Base-by-base conservation (phyloP, 2,888 invertebrate species). In the Podotricha telesiphe region DNA sequence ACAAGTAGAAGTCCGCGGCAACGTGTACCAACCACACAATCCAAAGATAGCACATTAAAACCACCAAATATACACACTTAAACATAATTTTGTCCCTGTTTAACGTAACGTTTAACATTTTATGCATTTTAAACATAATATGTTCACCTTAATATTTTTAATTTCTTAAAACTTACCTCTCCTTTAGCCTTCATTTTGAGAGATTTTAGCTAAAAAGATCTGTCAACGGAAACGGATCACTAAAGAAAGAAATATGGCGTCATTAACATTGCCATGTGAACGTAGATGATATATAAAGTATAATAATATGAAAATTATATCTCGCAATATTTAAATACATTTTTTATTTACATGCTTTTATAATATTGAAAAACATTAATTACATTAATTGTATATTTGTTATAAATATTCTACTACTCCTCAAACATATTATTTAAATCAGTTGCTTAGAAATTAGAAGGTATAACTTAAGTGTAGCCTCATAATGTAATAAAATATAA, bases 131-230 rank as follows among this genome's bases (percentile, higher is more conserved):
- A 28, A 56, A 56, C 28, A 34, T 17, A 37, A n/a, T 45, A 67
- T 65, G 63, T 22, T 20, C 50, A 67, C 11, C 50, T 15, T 48
- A 48, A 70, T 66, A 62, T 59, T 55, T 47, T 64, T 67, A 69
- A 68, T 74, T 73, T 70, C 69, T 42, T 42, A 67, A 68, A 74
- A 64, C 74, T 89, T 81, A 97, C 97, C 96, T 96, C 96, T 94
- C 97, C 97, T 94, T 97, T 97, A 78, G 97, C 97, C 94, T 96
- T 97, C 97, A 97, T 97, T 94, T 94, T 95, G 80, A 79, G 86
- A 88, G 86, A 79, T 84, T 89, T 85, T 80, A 75, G 81, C 82
- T 85, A 85, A 93, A 91, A 92, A 94, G 94, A 87, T 75, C 85
- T 88, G 87, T 87, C 88, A 90, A 86, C 86, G 91, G 91, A 92